Conservation (phyloP, 2,113 vertebrate genomes). For the Percina caprodes region DNA sequence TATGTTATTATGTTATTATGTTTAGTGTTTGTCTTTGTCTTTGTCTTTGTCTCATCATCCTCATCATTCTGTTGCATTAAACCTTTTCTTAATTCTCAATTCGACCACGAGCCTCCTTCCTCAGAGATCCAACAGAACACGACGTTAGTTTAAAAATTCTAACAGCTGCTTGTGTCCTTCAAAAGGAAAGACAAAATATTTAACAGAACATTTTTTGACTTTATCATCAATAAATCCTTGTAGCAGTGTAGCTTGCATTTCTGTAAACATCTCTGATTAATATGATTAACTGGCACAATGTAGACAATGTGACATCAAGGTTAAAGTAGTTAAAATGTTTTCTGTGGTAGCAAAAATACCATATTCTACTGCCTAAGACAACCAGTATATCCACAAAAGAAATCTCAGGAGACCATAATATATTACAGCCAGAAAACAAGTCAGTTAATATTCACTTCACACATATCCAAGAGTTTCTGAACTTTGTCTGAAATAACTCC, state of each 20-base stretch:
- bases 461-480: no score
- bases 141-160: no score
- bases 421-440: neutral
- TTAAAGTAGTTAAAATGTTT: neutral
- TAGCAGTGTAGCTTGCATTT: neutral
- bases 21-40: no score
- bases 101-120: no score
- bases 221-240: neutral
- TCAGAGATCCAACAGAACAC: no score
- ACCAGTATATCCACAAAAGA: neutral
- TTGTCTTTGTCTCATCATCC: no score
- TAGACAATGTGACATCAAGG: neutral
- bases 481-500: neutral
- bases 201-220: neutral
- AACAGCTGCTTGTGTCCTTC: slow-evolving; percentile 8
- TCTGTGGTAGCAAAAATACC: neutral
- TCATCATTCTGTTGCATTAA: no score
- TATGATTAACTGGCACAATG: neutral
- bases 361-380: neutral
- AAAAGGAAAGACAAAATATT: slow-evolving; percentile 1
- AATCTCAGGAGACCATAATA: neutral
- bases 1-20: no score
- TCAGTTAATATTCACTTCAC: neutral
- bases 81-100: no score
- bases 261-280: slow-evolving; percentile 13